phyloP scores from a whole-genome alignment of 53 echinoderm and acorn worm species.

The Antedon mediterranea region DNA sequence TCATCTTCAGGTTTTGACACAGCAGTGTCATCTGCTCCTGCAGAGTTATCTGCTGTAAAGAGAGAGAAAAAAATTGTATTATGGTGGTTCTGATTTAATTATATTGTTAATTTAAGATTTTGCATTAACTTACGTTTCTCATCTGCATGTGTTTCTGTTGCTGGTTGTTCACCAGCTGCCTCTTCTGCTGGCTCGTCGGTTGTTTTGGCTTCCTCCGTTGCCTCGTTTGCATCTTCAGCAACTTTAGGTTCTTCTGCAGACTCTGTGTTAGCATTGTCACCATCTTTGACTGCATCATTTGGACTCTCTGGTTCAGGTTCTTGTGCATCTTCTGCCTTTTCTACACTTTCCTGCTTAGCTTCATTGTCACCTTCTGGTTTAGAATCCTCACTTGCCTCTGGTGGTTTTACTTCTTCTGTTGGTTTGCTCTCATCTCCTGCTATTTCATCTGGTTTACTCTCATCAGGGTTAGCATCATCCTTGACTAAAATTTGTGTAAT shows the following conservation, averaged over 20 bases:
- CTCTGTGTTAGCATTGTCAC: slow-evolving; percentile 5
- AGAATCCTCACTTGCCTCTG: too few species aligned
- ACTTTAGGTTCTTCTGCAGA: background rate
- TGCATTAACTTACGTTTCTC: background rate
- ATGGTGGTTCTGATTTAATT: too few species aligned
- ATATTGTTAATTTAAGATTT: background rate
- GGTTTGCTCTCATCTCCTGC: background rate
- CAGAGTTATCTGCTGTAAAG: background rate
- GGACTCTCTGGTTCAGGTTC: background rate
- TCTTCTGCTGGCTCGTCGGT: slow-evolving; percentile 12
- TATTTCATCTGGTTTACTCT: background rate
- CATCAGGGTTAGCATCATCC: background rate
- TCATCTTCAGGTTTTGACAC: slow-evolving; percentile 13
- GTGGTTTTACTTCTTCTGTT: background rate
- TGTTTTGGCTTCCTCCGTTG: background rate
- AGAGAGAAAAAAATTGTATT: too few species aligned
- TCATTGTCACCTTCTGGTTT: background rate
- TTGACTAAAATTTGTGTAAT: background rate
- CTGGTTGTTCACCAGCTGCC: slow-evolving; percentile 23
- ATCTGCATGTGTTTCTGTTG: slow-evolving; percentile 17
- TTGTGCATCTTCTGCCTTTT: too few species aligned
- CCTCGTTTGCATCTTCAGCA: background rate
- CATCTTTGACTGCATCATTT: background rate
- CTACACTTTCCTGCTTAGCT: background rate
- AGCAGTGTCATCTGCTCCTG: background rate